phyloP scores from a whole-genome alignment of 2,888 invertebrate species.

The Eustalomyia histrio region DNA sequence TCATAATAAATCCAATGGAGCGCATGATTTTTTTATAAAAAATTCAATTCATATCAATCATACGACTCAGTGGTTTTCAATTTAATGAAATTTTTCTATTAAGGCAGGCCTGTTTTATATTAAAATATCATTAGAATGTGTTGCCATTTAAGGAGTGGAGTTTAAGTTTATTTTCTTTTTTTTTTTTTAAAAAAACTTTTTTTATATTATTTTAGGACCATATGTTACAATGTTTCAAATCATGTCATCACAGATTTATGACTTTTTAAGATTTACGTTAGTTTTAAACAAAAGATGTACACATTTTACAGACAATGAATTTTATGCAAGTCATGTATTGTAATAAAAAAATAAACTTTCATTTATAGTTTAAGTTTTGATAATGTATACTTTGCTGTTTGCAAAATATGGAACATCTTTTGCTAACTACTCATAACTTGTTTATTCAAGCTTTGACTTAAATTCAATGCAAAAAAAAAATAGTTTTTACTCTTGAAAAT shows the following conservation, averaged over 20 bases:
- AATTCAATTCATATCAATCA: too few relatives aligned
- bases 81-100: too few relatives aligned
- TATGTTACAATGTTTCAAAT: conserved; percentile 29
- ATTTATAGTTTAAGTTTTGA: neutral
- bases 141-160: neutral
- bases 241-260: conserved; percentile 43
- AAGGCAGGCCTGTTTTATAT: neutral
- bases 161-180: neutral
- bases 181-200: too few relatives aligned
- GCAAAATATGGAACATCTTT: too few relatives aligned
- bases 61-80: too few relatives aligned
- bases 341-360: conserved; percentile 13
- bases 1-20: too few relatives aligned
- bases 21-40: too few relatives aligned
- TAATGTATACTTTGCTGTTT: neutral
- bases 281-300: conserved; percentile 6
- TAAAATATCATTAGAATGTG: conserved; percentile 7
- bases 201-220: conserved; percentile 5
- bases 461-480: too few relatives aligned
- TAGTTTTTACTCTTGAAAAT: too few relatives aligned
- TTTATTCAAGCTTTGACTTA: too few relatives aligned
- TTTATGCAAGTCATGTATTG: conserved; percentile 38
- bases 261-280: conserved; percentile 28
- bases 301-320: conserved; percentile 25
- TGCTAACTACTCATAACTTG: too few relatives aligned